Base-by-base conservation (phyloP, 2,797 vertebrate species). In the Eulemur albifrons region DNA sequence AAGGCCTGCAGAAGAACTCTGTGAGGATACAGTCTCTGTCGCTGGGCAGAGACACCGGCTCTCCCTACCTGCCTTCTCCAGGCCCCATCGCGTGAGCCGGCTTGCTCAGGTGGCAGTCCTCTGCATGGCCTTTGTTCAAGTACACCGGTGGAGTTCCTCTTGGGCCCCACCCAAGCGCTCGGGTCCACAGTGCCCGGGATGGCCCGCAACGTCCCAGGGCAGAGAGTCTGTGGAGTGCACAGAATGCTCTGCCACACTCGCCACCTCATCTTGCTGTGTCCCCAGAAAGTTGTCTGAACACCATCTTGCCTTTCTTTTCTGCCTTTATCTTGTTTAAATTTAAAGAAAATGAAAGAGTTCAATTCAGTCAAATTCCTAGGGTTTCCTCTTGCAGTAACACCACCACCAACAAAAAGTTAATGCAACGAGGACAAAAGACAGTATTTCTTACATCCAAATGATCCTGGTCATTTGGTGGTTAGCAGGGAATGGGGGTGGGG, bases 41-140 rank as follows among this genome's bases (percentile, higher is more conserved):
- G 14, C 69, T 32, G 9, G 45, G 45, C 50, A 80, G 12, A 50
- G 32, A 32, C 6, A 18, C 54, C 7, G 15, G 52, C 83, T 52
- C 3, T 52, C 48, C 70, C 20, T 7, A 5, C 48, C 43, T 59
- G 57, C 45, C 61, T 77, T 63, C 35, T 87, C 59, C 82, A 1
- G 0, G 20, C 20, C 63, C 45, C 17, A 32, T 38, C 20, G 10
- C 0, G 0, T 9, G 21, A 38, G 40, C 8, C 25, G 17, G 18
- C 30, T 87, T n/a, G n/a, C 17, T 52, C 35, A 20, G 63, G 25
- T 2, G 27, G 11, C 38, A 38, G 38, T 38, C 57, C 72, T 82
- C n/a, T 14, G 21, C 7, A n/a, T 14, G 20, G 17, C 35, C 61
- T 77, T 25, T 3, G 32, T n/a, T 52, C 38, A 65, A 9, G 20